Percentiles rank a stretch among this genome's conserved stretches.
These are phyloP conservation scores for Cavia porcellus DNA, from an alignment of 2,113 vertebrate genomes.

Conservation along the genomic window DNA sequence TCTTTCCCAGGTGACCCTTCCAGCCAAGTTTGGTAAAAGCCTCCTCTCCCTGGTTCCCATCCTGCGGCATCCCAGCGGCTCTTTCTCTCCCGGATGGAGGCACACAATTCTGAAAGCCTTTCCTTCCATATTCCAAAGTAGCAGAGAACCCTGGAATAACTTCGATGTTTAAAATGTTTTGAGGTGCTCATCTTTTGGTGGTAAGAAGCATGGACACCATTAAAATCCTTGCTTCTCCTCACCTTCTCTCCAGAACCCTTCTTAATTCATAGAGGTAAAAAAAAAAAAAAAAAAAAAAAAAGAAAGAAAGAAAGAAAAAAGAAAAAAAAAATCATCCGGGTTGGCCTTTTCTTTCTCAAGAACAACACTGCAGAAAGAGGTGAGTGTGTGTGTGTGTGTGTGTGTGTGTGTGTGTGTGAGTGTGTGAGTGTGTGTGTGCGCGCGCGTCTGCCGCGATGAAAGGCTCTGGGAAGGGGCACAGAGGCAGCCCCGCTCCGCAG, in stretches of 20 bases:
- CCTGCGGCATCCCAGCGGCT: neutral
- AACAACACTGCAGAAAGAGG: constrained; percentile 60
- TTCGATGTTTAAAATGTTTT: constrained; percentile 57
- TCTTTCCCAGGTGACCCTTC: constrained; percentile 40
- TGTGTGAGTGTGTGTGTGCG: too few relatives aligned
- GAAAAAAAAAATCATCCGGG: neutral
- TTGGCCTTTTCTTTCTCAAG: constrained; percentile 72
- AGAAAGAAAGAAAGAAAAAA: neutral
- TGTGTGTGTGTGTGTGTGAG: constrained; percentile 35
- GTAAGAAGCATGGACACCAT: constrained; percentile 39
- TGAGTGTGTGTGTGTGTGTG: constrained; percentile 50
- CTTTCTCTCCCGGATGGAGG: neutral
- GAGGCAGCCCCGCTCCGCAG: constrained; percentile 22
- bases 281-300: neutral
- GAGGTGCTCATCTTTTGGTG: constrained; percentile 47
- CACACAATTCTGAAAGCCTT: constrained; percentile 8
- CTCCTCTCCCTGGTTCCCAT: neutral
- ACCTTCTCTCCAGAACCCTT: neutral
- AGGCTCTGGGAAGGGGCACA: neutral
- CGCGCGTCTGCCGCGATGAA: neutral
- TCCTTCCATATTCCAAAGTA: constrained; percentile 44
- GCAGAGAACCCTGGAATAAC: constrained; percentile 35
- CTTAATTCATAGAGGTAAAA: constrained; percentile 48
- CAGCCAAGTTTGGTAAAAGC: constrained; percentile 69
- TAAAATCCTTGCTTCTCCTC: constrained; percentile 22